A percentile compares a stretch with the other conserved stretches of the same genome.
phyloP scores from a whole-genome alignment of 2,113 vertebrate genomes.

The Phrynosoma platyrhinos region DNA sequence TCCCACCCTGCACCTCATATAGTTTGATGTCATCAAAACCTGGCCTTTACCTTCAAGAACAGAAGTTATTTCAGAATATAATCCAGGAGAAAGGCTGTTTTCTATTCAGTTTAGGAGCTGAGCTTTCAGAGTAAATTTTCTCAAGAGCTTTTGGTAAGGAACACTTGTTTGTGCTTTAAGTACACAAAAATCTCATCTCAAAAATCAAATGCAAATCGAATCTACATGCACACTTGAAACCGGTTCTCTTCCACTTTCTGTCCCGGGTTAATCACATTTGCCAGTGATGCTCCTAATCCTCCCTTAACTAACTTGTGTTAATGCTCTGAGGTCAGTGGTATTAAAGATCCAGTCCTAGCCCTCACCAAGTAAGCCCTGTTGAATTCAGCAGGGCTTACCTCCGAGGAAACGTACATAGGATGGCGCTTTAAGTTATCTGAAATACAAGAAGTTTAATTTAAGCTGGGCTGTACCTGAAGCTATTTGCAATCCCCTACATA shows the following conservation, averaged over 20 bases:
- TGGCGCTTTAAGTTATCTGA: neutral
- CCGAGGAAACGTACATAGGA: neutral
- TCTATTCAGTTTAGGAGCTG: neutral
- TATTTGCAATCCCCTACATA: neutral
- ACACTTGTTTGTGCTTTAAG: neutral
- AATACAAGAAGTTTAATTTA: neutral
- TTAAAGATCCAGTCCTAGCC: neutral
- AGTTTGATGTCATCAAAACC: neutral
- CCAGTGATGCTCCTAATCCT: conserved; percentile 16
- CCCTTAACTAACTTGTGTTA: neutral
- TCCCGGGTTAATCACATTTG: neutral
- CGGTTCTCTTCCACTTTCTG: neutral
- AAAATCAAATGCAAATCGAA: neutral
- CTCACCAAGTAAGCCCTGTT: neutral
- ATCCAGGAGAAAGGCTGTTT: neutral
- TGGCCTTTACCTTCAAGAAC: neutral
- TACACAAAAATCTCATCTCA: too few species aligned
- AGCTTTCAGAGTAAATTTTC: neutral
- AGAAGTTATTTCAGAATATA: neutral
- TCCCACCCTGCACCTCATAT: neutral
- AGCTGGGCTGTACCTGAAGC: neutral
- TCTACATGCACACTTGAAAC: neutral
- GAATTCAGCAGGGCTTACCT: neutral
- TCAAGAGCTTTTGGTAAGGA: neutral
- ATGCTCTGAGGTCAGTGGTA: neutral